phyloP scores from a whole-genome alignment of 2,888 invertebrate genomes.

The Tinea semifulvella region DNA sequence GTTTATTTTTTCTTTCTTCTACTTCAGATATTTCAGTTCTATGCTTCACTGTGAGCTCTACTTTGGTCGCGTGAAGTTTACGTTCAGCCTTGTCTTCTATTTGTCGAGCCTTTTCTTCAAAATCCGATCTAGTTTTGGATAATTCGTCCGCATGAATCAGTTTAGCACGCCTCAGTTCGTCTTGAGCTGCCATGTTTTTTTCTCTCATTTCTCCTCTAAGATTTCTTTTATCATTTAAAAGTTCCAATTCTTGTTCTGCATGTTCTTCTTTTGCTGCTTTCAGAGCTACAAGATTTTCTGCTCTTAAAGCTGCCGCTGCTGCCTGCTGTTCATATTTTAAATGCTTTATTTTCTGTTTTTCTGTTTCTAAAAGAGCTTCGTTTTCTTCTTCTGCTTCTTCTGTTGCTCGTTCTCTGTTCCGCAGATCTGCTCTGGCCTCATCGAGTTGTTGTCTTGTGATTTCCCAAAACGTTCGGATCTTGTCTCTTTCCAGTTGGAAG shows the following conservation, averaged over 20 bases:
- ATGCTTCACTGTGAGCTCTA: slow-evolving; percentile 77
- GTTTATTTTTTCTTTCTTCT: slow-evolving; percentile 90
- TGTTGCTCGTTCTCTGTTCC: slow-evolving; percentile 79
- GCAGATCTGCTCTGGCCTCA: slow-evolving; percentile 77
- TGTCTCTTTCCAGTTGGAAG: slow-evolving; percentile 94
- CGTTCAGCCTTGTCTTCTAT: slow-evolving; percentile 72
- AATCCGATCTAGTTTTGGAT: slow-evolving; percentile 62
- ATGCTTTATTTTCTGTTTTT: slow-evolving; percentile 93
- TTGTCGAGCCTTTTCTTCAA: slow-evolving; percentile 58
- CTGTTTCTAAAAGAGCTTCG: slow-evolving; percentile 86
- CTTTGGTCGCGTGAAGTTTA: slow-evolving; percentile 75
- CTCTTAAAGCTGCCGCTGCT: slow-evolving; percentile 83
- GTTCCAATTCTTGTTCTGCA: slow-evolving; percentile 75
- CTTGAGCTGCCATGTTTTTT: slow-evolving; percentile 74
- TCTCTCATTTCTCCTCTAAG: slow-evolving; percentile 75
- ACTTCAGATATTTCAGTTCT: slow-evolving; percentile 88
- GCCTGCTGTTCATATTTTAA: slow-evolving; percentile 91
- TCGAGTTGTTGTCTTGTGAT: slow-evolving; percentile 90
- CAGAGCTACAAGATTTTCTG: slow-evolving; percentile 82
- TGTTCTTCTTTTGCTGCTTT: slow-evolving; percentile 88
- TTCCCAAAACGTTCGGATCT: slow-evolving; percentile 95
- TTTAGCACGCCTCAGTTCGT: slow-evolving; percentile 76
- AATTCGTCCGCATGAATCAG: slow-evolving; percentile 79
- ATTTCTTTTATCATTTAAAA: slow-evolving; percentile 77
- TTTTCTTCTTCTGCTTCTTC: slow-evolving; percentile 89